Conservation (phyloP, 2,797 vertebrate species). For the Microchirus variegatus region DNA sequence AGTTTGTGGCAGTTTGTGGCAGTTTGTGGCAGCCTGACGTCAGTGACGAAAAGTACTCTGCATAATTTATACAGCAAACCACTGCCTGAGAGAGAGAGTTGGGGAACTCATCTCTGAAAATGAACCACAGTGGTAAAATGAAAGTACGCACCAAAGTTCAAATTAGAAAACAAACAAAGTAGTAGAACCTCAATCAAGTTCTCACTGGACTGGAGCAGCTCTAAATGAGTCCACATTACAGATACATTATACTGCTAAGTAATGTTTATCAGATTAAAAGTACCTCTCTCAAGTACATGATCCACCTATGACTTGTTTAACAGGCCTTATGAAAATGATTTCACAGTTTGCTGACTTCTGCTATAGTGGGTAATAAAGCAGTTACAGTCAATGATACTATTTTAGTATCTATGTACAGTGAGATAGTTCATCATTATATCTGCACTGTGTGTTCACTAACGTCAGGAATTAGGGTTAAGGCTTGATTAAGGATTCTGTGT, state of each 20-base stretch:
- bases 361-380: conserved; percentile 31
- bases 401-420: conserved; percentile 26
- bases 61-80: conserved; percentile 71
- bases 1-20: background rate
- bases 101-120: conserved; percentile 54
- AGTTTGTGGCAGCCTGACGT: conserved; percentile 9
- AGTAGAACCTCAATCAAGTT: conserved; percentile 35
- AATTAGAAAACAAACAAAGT: conserved; percentile 67
- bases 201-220: conserved; percentile 41
- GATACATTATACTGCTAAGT: conserved; percentile 39
- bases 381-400: conserved; percentile 39
- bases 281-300: conserved; percentile 26
- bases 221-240: conserved; percentile 52
- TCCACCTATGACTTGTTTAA: conserved; percentile 61
- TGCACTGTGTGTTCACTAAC: conserved; percentile 8
- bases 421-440: conserved; percentile 18
- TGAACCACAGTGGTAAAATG: conserved; percentile 42
- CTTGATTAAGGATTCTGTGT: conserved; percentile 6
- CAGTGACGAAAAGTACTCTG: conserved; percentile 50
- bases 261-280: conserved; percentile 51
- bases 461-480: conserved; percentile 10
- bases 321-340: conserved; percentile 55
- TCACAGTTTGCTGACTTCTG: conserved; percentile 50
- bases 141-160: conserved; percentile 52
- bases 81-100: conserved; percentile 50